Evolutionary conservation across 2,113 vertebrate species (phyloP).

Genomic region (Pelecanus crispus): DNA sequence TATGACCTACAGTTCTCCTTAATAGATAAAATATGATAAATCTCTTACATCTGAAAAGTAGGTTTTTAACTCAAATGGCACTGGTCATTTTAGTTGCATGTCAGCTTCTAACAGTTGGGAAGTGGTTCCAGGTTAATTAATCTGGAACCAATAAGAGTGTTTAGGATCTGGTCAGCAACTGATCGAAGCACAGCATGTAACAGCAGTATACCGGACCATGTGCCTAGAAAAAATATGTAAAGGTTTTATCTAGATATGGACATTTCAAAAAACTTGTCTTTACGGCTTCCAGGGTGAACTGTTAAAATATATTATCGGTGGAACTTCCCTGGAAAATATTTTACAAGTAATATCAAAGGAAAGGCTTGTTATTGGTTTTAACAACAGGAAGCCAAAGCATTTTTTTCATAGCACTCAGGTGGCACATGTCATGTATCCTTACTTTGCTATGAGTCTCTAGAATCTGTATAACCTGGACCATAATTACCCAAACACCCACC

Average conservation of each 20-base stretch:
- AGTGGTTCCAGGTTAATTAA: background rate
- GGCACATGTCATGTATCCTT: background rate
- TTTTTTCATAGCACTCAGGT: background rate
- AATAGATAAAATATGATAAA: background rate
- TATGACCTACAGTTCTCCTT: background rate
- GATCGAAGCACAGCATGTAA: background rate
- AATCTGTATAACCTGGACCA: background rate
- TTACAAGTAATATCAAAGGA: background rate
- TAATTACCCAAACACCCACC: background rate
- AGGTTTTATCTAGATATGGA: background rate
- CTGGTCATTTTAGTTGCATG: background rate
- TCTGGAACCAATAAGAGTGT: background rate
- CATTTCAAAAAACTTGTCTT: background rate
- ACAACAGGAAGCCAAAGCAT: background rate
- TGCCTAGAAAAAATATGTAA: background rate
- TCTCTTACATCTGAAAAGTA: background rate
- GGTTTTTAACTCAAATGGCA: background rate
- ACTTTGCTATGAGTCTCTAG: background rate
- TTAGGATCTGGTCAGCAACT: background rate
- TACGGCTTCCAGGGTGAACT: background rate
- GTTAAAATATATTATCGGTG: background rate
- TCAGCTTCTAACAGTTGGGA: background rate
- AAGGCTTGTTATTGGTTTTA: background rate
- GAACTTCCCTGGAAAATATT: background rate
- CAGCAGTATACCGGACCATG: background rate